Evolutionary conservation across 2,113 vertebrate species (phyloP), one percentile per base, ranked within the genome.

Genomic region (Silurus glanis): DNA sequence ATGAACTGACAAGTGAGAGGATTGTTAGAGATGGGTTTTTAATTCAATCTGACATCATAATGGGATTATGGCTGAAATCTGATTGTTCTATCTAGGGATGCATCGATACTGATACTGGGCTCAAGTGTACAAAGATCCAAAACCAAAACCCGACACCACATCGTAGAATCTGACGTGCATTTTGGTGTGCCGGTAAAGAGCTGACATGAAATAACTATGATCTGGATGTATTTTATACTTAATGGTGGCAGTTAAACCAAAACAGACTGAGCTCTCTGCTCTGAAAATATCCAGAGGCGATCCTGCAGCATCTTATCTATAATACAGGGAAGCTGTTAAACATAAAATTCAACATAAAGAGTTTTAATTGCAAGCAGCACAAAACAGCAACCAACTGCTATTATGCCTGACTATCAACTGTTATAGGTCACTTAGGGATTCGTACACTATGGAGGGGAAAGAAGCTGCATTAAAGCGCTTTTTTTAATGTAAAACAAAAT

Each of bases 11-110:
- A 58, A 23, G 1, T 80, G 49, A 45, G 51, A 25, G 37, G 64
- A 71, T 80, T 72, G 78, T 86, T 51, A 71, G n/a, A 85, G 64
- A 47, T 67, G 84, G 25, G 45, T 21, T 61, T 75, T 55, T 61
- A 84, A 84, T 6, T 74, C 9, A 72, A 25, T 72, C 76, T 61
- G 55, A 37, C 13, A 81, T 71, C 37, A 37, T 86, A 71, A 72
- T 51, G 28, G 16, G 45, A 72, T 12, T 37, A 47, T 51, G 5
- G 45, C 1, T 75, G 56, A 75, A 75, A 71, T 83, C 23, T 55
- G 25, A 72, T 59, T 74, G 16, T n/a, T 81, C 14, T 21, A 58
- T 51, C 25, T 67, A 64, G 51, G n/a, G 14, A 78, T 56, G 23
- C 53, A 25, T 78, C 2, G 6, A 55, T 78, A 74, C 10, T 17